These are phyloP conservation scores for Chloroclystis v-ata DNA, from an alignment of 2,888 invertebrate species.

Conservation along the genomic window DNA sequence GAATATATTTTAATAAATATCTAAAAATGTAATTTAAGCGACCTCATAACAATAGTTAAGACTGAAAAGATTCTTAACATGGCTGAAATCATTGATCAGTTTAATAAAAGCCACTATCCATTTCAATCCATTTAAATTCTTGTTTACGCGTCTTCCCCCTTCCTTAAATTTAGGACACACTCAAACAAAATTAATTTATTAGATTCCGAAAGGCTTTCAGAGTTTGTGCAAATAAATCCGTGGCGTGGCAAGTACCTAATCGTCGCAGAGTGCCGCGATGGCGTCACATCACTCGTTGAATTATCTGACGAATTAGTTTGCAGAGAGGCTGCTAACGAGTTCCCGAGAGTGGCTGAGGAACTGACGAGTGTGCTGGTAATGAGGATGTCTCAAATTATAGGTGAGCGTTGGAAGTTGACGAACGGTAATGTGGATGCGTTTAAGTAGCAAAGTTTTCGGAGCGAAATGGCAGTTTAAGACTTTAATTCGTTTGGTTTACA, in stretches of 20 bases:
- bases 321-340: constrained; percentile 35
- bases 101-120: background rate
- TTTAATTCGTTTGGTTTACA: no score
- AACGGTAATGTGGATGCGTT: background rate
- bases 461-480: no score
- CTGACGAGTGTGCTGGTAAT: background rate
- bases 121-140: background rate
- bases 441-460: no score
- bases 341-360: constrained; percentile 3
- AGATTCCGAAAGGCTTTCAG: constrained; percentile 4
- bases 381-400: background rate
- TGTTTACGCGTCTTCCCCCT: background rate
- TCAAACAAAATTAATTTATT: constrained; percentile 9
- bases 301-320: constrained; percentile 38
- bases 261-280: constrained; percentile 29
- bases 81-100: no score
- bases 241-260: constrained; percentile 16
- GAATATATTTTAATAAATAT: no score
- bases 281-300: constrained; percentile 36
- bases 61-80: no score
- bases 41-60: no score
- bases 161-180: constrained; percentile 3
- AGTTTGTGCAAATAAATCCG: constrained; percentile 33
- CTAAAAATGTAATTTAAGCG: no score
- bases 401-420: background rate